Evolutionary conservation across 2,888 invertebrate species (phyloP).

Genomic region (Eumerus sabulonum): DNA sequence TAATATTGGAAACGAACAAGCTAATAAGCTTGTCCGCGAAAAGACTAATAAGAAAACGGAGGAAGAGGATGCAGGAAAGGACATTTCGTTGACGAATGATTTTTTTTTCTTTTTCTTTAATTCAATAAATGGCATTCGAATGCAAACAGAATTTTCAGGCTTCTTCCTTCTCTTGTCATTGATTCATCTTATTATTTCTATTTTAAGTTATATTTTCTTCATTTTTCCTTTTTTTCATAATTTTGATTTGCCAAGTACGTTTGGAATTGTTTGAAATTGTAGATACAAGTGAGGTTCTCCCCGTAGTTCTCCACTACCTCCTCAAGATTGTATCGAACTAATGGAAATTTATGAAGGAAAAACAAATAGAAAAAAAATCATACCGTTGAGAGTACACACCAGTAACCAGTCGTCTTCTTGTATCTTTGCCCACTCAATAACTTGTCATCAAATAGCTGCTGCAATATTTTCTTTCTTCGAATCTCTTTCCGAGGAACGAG

Average conservation of each 20-base stretch:
- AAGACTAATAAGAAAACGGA: slow-evolving; percentile 9
- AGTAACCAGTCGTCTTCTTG: neutral
- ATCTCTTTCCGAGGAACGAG: slow-evolving; percentile 17
- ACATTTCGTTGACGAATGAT: slow-evolving; percentile 58
- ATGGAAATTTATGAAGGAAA: slow-evolving; percentile 61
- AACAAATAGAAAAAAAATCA: slow-evolving; percentile 24
- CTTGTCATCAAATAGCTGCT: slow-evolving; percentile 56
- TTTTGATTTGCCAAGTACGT: slow-evolving; percentile 63
- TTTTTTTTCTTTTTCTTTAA: too few relatives aligned
- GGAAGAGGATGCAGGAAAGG: slow-evolving; percentile 23
- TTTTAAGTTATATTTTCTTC: neutral
- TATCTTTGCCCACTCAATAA: slow-evolving; percentile 29
- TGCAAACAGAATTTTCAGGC: slow-evolving; percentile 64
- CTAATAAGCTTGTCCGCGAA: slow-evolving; percentile 11
- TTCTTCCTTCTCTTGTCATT: slow-evolving; percentile 31
- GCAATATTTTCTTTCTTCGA: slow-evolving; percentile 45
- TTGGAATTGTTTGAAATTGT: slow-evolving; percentile 19
- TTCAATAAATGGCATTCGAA: slow-evolving; percentile 69
- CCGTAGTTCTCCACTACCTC: slow-evolving; percentile 12
- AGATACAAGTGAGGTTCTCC: neutral
- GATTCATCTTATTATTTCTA: slow-evolving; percentile 34
- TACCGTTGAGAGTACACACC: slow-evolving; percentile 41
- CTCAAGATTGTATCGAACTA: slow-evolving; percentile 48
- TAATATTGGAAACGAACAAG: slow-evolving; percentile 10
- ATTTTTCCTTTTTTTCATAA: slow-evolving; percentile 54